A percentile compares a stretch with the other conserved stretches of the same genome.
Conservation (phyloP, 2,888 invertebrate genomes). For the Drosophila testacea region DNA sequence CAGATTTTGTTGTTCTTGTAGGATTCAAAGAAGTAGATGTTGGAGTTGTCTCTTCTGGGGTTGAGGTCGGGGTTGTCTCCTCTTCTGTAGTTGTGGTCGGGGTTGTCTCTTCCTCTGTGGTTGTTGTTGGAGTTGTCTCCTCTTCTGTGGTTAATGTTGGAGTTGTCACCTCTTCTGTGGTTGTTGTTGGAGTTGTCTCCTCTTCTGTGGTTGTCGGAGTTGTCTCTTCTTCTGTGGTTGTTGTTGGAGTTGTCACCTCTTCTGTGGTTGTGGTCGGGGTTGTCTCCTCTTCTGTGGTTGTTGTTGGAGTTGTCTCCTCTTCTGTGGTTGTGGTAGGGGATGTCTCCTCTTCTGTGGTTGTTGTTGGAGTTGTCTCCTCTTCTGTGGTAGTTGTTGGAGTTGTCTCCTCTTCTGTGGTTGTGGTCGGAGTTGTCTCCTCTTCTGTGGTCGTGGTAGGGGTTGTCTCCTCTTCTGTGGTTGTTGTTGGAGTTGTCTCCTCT, state of each 20-base stretch:
- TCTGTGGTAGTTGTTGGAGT: background rate
- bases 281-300: background rate
- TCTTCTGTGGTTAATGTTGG: slow-evolving; percentile 1
- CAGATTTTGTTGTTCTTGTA: background rate
- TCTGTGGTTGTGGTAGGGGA: background rate
- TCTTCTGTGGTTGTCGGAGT: too few species aligned
- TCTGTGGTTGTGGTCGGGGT: slow-evolving; percentile 2
- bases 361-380: background rate
- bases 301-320: background rate
- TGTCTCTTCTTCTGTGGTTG: background rate
- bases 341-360: background rate
- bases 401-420: background rate
- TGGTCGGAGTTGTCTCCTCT: background rate
- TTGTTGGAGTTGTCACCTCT: background rate
- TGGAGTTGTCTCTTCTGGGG: background rate
- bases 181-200: background rate
- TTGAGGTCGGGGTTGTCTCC: background rate
- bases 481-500: background rate
- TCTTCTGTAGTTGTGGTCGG: background rate
- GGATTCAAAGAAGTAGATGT: too few species aligned
- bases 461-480: background rate
- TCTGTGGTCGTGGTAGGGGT: background rate
- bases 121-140: background rate
- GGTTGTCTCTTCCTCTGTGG: background rate
- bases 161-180: background rate